phyloP scores from a whole-genome alignment of 2,888 invertebrate genomes.

The Chymomyza caudatula region DNA sequence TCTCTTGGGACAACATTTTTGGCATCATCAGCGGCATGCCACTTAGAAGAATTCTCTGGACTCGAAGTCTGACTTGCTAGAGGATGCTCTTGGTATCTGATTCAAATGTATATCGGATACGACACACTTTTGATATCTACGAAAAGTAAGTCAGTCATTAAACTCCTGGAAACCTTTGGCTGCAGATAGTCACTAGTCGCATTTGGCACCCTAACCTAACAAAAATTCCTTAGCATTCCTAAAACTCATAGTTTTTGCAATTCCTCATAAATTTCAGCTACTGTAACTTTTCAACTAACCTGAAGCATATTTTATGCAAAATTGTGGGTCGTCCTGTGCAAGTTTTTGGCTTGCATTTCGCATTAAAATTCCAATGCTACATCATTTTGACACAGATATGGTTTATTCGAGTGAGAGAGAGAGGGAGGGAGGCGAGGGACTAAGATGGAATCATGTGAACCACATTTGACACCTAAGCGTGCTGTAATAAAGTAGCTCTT shows the following conservation, averaged over 20 bases:
- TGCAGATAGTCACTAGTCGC: too few species aligned
- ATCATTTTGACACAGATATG: not conserved
- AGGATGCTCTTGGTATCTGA: too few species aligned
- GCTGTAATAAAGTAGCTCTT: conserved; percentile 35
- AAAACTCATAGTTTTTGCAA: not conserved
- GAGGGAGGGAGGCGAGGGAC: not conserved
- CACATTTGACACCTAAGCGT: not conserved
- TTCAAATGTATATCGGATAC: too few species aligned
- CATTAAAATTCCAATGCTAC: conserved; percentile 11
- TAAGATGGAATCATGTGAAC: not conserved
- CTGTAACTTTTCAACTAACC: not conserved
- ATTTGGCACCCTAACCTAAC: too few species aligned
- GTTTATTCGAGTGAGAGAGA: not conserved
- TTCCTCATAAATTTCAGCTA: not conserved
- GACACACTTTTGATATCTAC: too few species aligned
- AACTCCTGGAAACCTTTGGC: too few species aligned
- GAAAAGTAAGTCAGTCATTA: too few species aligned
- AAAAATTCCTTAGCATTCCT: too few species aligned
- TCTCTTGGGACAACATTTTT: too few species aligned
- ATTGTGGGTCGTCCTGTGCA: not conserved
- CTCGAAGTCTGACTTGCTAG: too few species aligned
- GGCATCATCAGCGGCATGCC: too few species aligned
- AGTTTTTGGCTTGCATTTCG: conserved; percentile 26
- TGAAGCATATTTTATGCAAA: conserved; percentile 14
- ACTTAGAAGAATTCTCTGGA: too few species aligned